Percentiles rank a stretch among this genome's conserved stretches.
phyloP scores from a whole-genome alignment of 2,113 vertebrate species.

The Hippocampus zosterae region DNA sequence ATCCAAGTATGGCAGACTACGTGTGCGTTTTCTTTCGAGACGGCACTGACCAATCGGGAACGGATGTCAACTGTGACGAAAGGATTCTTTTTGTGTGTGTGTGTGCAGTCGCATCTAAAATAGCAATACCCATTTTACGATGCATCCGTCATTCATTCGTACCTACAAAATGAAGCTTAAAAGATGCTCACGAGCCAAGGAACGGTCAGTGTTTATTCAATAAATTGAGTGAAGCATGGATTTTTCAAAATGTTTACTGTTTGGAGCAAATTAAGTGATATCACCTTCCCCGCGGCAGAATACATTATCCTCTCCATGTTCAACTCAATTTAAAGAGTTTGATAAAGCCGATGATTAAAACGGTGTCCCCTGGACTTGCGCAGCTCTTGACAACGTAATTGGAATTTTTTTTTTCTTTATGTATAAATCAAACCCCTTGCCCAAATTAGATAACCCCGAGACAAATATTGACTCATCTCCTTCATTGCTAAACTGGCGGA shows the following conservation, averaged over 20 bases:
- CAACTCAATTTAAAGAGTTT: slow-evolving; percentile 69
- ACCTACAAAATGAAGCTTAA: slow-evolving; percentile 4
- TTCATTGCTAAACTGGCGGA: slow-evolving; percentile 50
- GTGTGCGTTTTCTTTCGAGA: slow-evolving; percentile 2
- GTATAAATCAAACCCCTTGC: slow-evolving; percentile 67
- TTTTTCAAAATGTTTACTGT: slow-evolving; percentile 63
- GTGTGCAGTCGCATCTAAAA: background rate
- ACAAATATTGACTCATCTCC: slow-evolving; percentile 68
- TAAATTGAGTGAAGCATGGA: slow-evolving; percentile 53
- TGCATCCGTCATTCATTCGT: slow-evolving; percentile 5
- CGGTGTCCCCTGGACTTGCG: slow-evolving; percentile 60
- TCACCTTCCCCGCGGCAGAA: slow-evolving; percentile 64
- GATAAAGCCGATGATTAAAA: slow-evolving; percentile 72
- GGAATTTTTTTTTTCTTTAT: slow-evolving; percentile 61
- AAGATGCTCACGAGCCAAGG: slow-evolving; percentile 2
- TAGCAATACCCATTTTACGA: background rate
- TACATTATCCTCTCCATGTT: slow-evolving; percentile 62
- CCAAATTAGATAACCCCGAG: slow-evolving; percentile 66
- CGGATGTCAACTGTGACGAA: slow-evolving; percentile 5
- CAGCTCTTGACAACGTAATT: slow-evolving; percentile 70
- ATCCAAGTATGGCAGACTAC: slow-evolving; percentile 36
- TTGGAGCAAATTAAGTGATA: slow-evolving; percentile 62
- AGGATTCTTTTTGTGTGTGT: background rate
- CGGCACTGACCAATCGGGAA: background rate
- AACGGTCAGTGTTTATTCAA: slow-evolving; percentile 28